phyloP scores from a whole-genome alignment of 2,888 invertebrate species.

The Tanypteryx hageni region DNA sequence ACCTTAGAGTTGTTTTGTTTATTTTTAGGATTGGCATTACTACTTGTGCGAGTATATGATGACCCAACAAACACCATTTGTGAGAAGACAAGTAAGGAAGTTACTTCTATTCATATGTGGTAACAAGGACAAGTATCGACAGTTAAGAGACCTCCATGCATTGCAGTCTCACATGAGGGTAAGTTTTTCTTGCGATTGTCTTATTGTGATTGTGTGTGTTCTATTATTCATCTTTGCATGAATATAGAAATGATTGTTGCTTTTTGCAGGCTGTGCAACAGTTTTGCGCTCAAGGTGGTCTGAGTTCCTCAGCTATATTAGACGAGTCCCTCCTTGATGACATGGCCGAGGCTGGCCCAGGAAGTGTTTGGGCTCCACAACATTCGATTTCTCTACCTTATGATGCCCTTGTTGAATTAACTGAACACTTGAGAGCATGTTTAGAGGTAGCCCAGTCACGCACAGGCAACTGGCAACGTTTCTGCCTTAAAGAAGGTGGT shows the following conservation, averaged over 20 bases:
- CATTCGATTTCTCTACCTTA: conserved; percentile 83
- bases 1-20: no score
- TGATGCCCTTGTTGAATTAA: conserved; percentile 93
- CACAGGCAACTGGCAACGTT: conserved; percentile 96
- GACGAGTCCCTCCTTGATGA: conserved; percentile 48
- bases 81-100: conserved; percentile 90
- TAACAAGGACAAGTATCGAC: conserved; percentile 96
- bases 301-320: conserved; percentile 73
- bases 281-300: conserved; percentile 79
- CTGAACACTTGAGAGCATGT: conserved; percentile 96
- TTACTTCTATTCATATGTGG: conserved; percentile 94
- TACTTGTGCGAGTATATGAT: conserved; percentile 96
- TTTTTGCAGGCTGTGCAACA: conserved; percentile 76
- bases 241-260: conserved; percentile 31
- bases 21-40: conserved; percentile 84
- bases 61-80: conserved; percentile 93
- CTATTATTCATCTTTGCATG: not conserved
- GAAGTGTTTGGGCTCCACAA: conserved; percentile 72
- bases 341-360: conserved; percentile 19
- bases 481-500: conserved; percentile 79
- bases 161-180: conserved; percentile 92
- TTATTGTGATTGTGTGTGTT: not conserved
- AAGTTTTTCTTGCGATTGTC: conserved; percentile 61
- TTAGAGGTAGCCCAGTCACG: conserved; percentile 94
- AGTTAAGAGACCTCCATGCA: conserved; percentile 94